Evolutionary conservation across 2,113 vertebrate genomes (phyloP).

Genomic region (Heteronetta atricapilla): DNA sequence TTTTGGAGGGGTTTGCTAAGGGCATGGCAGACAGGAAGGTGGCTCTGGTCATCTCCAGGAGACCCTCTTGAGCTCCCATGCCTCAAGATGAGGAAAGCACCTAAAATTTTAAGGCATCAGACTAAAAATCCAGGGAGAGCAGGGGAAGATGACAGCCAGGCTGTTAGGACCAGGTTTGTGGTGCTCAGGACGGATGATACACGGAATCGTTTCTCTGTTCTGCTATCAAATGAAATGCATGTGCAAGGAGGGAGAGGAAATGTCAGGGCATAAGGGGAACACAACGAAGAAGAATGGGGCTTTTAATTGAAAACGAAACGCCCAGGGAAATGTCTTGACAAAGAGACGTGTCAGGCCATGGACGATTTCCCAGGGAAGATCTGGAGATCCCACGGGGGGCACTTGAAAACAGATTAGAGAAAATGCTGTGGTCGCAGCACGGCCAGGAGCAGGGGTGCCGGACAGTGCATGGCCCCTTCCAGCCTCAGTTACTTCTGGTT

Average conservation of each 20-base stretch:
- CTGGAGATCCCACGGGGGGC: background rate
- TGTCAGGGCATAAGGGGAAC: background rate
- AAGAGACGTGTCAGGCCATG: background rate
- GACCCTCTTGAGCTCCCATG: background rate
- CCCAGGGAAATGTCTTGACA: background rate
- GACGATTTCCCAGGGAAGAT: background rate
- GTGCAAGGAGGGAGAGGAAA: background rate
- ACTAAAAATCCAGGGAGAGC: background rate
- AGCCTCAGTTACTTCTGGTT: background rate
- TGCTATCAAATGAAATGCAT: background rate
- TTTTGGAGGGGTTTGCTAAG: background rate
- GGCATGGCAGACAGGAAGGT: background rate
- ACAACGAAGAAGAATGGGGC: background rate
- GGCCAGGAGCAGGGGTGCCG: background rate
- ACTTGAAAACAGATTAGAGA: background rate
- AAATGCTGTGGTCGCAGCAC: rapidly evolving
- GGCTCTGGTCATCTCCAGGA: background rate
- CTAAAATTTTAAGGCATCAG: background rate
- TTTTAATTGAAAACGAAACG: background rate
- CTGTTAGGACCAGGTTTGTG: background rate
- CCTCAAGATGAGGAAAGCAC: rapidly evolving
- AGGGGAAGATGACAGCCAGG: background rate
- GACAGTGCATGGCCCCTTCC: background rate
- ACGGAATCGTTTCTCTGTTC: background rate
- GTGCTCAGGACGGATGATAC: rapidly evolving